Evolutionary conservation across 1,140 invertebrate genomes (phyloP).

Genomic region (Zaprionus nigranus): DNA sequence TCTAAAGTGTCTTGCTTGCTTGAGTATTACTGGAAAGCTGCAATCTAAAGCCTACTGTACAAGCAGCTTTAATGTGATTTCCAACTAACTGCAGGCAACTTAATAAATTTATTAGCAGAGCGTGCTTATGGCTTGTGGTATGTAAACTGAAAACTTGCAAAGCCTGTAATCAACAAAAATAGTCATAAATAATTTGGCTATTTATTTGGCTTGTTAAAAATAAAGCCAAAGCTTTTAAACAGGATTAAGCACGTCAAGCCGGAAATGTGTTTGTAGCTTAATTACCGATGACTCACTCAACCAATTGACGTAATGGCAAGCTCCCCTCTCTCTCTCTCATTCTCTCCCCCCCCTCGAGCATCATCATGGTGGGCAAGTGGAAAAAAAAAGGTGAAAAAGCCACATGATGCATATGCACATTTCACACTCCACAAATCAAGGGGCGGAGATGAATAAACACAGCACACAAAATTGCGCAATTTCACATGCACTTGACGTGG

Average conservation of each 20-base stretch:
- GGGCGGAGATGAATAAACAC: conserved; percentile 2
- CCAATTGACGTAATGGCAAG: background rate
- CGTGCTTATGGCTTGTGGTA: too few species aligned
- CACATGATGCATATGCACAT: background rate
- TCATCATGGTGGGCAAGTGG: background rate
- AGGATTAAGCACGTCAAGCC: background rate
- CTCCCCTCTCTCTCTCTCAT: too few species aligned
- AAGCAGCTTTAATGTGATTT: background rate
- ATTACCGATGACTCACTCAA: background rate
- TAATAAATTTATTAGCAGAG: background rate
- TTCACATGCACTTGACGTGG: background rate
- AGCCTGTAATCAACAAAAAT: background rate
- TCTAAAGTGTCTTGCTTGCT: too few species aligned
- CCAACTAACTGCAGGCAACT: too few species aligned
- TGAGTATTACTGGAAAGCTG: background rate
- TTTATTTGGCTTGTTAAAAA: background rate
- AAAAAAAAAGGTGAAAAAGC: background rate
- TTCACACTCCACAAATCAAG: conserved; percentile 7
- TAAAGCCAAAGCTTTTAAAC: background rate
- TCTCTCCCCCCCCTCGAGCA: too few species aligned
- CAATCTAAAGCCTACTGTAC: too few species aligned
- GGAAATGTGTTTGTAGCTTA: background rate
- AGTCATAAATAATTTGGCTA: background rate
- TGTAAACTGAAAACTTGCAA: too few species aligned
- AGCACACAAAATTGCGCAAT: background rate